Evolutionary conservation across 2,797 vertebrate genomes (phyloP).

Genomic region (Kryptopterus vitreolus): DNA sequence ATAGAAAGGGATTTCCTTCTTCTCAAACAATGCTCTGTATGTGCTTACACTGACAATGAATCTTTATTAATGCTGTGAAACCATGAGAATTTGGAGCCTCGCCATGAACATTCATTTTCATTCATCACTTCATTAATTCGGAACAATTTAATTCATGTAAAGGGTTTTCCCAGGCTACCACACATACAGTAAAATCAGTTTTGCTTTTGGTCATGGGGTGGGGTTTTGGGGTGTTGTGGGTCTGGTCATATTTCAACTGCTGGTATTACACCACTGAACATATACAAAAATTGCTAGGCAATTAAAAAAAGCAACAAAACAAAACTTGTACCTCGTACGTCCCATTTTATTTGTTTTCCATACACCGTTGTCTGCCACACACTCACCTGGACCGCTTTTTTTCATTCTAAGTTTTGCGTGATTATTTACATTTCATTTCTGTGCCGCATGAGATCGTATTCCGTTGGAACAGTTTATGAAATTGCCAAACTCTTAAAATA

Average conservation of each 20-base stretch:
- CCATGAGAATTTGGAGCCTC: neutral
- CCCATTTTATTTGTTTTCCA: slow-evolving; percentile 43
- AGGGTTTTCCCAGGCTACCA: slow-evolving; percentile 1
- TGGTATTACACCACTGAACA: slow-evolving; percentile 22
- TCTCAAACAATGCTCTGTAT: too few relatives aligned
- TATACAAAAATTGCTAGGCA: slow-evolving; percentile 29
- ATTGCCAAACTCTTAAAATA: slow-evolving; percentile 4
- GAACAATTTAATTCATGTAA: too few relatives aligned
- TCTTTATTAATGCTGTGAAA: neutral
- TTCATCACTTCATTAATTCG: too few relatives aligned
- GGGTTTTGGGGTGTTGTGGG: too few relatives aligned
- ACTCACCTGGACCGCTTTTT: neutral
- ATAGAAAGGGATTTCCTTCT: too few relatives aligned
- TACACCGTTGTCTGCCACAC: slow-evolving; percentile 2
- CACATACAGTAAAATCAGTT: neutral
- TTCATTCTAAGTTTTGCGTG: neutral
- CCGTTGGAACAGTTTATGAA: neutral
- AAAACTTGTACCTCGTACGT: slow-evolving; percentile 36
- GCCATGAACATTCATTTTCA: neutral
- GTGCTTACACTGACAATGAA: too few relatives aligned
- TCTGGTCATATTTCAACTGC: slow-evolving; percentile 16
- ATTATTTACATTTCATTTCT: neutral
- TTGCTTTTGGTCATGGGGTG: neutral
- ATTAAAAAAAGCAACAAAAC: slow-evolving; percentile 35
- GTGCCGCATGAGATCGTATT: neutral